These are phyloP conservation scores for Ctenopoma kingsleyae DNA, from an alignment of 2,797 vertebrate species.

Conservation along the genomic window DNA sequence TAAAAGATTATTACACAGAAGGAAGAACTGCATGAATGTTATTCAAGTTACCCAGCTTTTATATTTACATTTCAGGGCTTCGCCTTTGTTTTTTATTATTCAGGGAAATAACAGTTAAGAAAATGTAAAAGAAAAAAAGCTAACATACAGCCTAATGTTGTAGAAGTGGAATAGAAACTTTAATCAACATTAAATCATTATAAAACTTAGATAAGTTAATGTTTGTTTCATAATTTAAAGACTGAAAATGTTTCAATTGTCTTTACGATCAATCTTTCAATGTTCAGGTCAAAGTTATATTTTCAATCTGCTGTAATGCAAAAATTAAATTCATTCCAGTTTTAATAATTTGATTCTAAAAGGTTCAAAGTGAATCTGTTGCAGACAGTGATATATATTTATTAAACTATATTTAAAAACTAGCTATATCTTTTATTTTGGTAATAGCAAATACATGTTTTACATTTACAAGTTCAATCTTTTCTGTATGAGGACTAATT, in stretches of 20 bases:
- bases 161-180: too few relatives aligned
- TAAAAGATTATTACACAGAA: slow-evolving; percentile 24
- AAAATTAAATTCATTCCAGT: not conserved
- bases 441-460: slow-evolving; percentile 37
- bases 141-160: too few relatives aligned
- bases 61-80: slow-evolving; percentile 31
- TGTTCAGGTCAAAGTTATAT: not conserved
- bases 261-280: not conserved
- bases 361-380: not conserved
- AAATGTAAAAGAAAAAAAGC: not conserved
- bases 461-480: slow-evolving; percentile 12
- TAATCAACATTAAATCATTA: too few relatives aligned
- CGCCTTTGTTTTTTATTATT: not conserved
- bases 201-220: too few relatives aligned
- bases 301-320: not conserved
- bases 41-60: slow-evolving; percentile 14
- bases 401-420: not conserved
- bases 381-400: not conserved
- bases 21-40: not conserved
- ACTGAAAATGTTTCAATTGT: too few relatives aligned
- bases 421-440: slow-evolving; percentile 22
- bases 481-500: not conserved
- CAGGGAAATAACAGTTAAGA: not conserved
- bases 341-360: slow-evolving; percentile 8
- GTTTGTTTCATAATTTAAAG: too few relatives aligned